Evolutionary conservation across 1,140 invertebrate genomes (phyloP).

Genomic region (Halictus rubicundus): DNA sequence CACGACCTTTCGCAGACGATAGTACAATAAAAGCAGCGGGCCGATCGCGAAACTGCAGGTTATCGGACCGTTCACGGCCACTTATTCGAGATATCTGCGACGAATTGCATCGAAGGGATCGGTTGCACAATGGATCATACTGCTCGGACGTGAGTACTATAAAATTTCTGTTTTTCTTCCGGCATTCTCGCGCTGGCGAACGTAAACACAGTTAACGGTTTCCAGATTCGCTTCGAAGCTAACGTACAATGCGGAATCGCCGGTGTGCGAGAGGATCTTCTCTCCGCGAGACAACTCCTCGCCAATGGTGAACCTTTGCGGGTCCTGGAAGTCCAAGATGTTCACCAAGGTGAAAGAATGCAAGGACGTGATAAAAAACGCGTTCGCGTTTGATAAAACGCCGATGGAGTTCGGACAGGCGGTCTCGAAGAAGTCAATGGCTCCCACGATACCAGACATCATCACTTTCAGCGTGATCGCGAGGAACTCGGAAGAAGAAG

Average conservation of each 20-base stretch:
- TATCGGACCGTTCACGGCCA: neutral
- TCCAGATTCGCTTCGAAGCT: conserved; percentile 8
- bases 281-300: neutral
- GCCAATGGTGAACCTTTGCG: neutral
- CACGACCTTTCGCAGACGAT: conserved; percentile 17
- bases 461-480: neutral
- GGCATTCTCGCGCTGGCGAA: too few species aligned
- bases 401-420: neutral
- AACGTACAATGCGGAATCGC: neutral
- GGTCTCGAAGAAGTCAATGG: neutral
- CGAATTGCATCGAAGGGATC: neutral
- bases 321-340: conserved; percentile 14
- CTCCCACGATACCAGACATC: conserved; percentile 12
- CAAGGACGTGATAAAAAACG: neutral
- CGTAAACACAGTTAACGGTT: too few species aligned
- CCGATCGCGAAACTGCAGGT: neutral
- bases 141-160: conserved; percentile 10
- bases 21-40: neutral
- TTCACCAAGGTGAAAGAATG: conserved; percentile 16
- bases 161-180: neutral
- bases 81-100: neutral
- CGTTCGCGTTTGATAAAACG: neutral
- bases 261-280: neutral
- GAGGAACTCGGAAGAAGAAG: neutral
- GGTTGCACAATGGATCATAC: conserved; percentile 16